These are phyloP conservation scores for Larimichthys polyactis DNA, from an alignment of 2,113 vertebrate genomes.

Conservation along the genomic window DNA sequence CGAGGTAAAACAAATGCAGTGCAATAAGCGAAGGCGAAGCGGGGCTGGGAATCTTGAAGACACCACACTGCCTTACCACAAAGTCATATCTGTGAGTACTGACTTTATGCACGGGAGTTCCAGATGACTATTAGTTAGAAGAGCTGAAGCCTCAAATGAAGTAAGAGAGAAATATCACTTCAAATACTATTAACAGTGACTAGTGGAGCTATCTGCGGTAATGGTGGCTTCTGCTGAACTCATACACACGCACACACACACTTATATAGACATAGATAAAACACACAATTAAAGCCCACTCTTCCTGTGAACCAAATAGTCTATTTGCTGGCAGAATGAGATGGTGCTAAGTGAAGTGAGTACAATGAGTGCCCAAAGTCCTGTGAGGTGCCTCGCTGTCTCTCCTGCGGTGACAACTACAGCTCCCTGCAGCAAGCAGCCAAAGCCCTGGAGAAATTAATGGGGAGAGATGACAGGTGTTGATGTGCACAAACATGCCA, in stretches of 20 bases:
- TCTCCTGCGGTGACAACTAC: constrained; percentile 49
- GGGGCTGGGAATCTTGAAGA: not conserved
- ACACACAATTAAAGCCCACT: constrained; percentile 55
- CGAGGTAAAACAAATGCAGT: not conserved
- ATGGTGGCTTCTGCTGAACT: constrained; percentile 9
- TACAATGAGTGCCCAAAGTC: constrained; percentile 40
- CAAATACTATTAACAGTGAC: constrained; percentile 5
- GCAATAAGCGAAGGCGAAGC: not conserved
- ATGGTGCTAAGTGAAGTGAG: constrained; percentile 49
- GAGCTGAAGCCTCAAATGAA: constrained; percentile 18
- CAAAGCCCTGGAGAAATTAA: constrained; percentile 63
- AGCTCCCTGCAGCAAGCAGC: constrained; percentile 37
- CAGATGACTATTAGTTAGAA: constrained; percentile 1
- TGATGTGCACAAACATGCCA: constrained; percentile 3
- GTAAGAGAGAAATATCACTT: constrained; percentile 18
- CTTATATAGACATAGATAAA: constrained; percentile 3
- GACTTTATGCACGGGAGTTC: not conserved
- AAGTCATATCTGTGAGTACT: not conserved
- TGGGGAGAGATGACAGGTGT: constrained; percentile 62
- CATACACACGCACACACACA: constrained; percentile 24
- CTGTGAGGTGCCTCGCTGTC: constrained; percentile 37
- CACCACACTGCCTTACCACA: not conserved
- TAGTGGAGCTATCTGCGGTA: not conserved
- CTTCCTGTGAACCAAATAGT: constrained; percentile 23
- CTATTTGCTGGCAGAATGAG: constrained; percentile 36